These are phyloP conservation scores for Nezara viridula DNA, from an alignment of 2,888 invertebrate species.

Conservation along the genomic window DNA sequence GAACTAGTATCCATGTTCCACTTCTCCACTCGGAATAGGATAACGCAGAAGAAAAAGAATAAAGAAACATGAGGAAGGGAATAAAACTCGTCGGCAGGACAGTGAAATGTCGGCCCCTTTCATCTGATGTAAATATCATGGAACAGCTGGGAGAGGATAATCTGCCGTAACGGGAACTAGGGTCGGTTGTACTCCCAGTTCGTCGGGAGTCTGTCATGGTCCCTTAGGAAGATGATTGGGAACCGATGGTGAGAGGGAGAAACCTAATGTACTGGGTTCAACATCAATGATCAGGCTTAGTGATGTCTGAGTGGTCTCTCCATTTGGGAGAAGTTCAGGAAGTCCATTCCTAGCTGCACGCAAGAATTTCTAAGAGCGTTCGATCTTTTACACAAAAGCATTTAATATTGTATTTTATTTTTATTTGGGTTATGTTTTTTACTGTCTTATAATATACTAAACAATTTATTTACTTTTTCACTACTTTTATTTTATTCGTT, in stretches of 20 bases:
- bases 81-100: neutral
- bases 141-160: neutral
- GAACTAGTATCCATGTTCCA: neutral
- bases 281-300: neutral
- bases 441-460: too few relatives aligned
- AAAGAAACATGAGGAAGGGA: neutral
- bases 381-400: too few relatives aligned
- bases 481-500: too few relatives aligned
- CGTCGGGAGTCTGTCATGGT: neutral
- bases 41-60: neutral
- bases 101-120: neutral
- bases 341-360: neutral
- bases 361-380: neutral
- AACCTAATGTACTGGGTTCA: neutral
- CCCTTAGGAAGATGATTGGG: neutral
- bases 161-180: slow-evolving; percentile 4
- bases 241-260: neutral
- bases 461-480: too few relatives aligned
- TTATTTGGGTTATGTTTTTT: too few relatives aligned
- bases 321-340: neutral
- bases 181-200: neutral
- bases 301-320: neutral
- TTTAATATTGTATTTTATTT: too few relatives aligned
- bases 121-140: slow-evolving; percentile 21
- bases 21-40: neutral